Conservation (phyloP, 2,113 vertebrate species). For the Clinocottus analis region DNA sequence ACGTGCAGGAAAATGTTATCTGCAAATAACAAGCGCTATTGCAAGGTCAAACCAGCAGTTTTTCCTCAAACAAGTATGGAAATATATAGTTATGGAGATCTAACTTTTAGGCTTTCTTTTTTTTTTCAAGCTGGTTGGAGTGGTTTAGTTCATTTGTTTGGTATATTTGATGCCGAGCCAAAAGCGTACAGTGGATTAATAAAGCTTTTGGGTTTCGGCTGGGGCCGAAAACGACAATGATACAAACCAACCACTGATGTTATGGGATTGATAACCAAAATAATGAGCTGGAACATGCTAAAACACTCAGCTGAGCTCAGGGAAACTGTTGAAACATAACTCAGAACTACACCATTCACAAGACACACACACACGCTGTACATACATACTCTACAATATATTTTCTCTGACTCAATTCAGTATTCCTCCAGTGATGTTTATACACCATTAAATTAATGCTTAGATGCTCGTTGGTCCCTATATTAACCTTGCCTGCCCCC, state of each 20-base stretch:
- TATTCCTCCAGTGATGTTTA: slow-evolving; percentile 25
- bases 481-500: slow-evolving; percentile 23
- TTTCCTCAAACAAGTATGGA: background rate
- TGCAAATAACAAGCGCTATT: slow-evolving; percentile 17
- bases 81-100: background rate
- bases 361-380: slow-evolving; percentile 4
- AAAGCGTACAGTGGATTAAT: background rate
- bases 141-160: background rate
- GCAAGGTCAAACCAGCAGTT: slow-evolving; percentile 3
- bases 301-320: background rate
- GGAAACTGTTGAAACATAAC: background rate
- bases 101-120: background rate
- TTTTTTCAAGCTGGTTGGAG: background rate
- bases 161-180: background rate
- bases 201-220: background rate
- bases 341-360: background rate
- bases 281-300: background rate
- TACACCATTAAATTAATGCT: slow-evolving; percentile 25
- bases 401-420: background rate
- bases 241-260: too few species aligned
- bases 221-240: background rate
- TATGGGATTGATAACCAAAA: background rate
- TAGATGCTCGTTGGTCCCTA: slow-evolving; percentile 23
- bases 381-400: background rate
- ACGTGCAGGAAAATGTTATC: slow-evolving; percentile 24